Percentiles rank a stretch among this genome's conserved stretches.
Evolutionary conservation across 1,140 invertebrate genomes (phyloP).

Genomic region (Yoshiicerus persimilis): DNA sequence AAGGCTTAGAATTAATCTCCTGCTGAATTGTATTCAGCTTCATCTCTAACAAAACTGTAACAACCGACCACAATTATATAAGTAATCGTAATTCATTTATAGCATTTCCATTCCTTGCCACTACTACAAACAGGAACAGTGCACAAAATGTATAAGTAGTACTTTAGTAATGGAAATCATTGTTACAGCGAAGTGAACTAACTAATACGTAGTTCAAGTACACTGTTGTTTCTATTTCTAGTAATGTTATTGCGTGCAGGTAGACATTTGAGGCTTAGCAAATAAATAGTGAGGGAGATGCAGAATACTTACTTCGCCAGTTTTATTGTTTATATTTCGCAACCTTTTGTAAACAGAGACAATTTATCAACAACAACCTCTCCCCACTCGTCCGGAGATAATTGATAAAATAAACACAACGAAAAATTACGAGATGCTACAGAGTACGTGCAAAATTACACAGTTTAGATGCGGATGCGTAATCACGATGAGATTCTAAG

Average conservation of each 20-base stretch:
- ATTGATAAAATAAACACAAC: background rate
- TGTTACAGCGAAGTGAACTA: no score
- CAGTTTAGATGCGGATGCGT: no score
- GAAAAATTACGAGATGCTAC: background rate
- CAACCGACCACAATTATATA: background rate
- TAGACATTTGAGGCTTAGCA: no score
- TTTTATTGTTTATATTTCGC: background rate
- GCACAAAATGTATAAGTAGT: no score
- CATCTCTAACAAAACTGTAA: background rate
- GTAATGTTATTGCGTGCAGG: background rate
- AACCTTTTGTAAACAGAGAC: background rate
- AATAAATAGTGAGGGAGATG: background rate
- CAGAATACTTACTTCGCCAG: background rate
- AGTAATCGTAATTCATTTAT: background rate
- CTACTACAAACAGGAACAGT: no score
- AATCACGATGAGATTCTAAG: no score
- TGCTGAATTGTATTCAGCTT: background rate
- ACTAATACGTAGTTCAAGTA: background rate
- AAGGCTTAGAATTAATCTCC: background rate
- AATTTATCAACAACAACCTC: background rate
- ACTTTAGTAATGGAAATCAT: no score
- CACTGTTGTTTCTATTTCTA: background rate
- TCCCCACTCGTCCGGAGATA: background rate
- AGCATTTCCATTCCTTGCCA: no score
- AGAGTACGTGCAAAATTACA: background rate